Evolutionary conservation across 2,797 vertebrate genomes (phyloP).

Genomic region (Sarcoramphus papa): DNA sequence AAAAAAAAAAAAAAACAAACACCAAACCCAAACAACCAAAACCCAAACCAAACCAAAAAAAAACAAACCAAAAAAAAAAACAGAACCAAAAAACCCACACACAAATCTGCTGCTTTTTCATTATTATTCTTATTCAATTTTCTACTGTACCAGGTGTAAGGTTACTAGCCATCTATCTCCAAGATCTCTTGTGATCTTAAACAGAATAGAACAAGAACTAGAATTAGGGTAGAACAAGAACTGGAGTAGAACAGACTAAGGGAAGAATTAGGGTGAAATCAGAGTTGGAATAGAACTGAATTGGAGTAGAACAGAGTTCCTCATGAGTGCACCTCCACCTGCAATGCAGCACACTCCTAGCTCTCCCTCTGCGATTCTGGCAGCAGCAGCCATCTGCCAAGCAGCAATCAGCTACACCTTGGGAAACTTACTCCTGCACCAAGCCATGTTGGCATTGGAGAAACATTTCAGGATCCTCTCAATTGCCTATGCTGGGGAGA

Average conservation of each 20-base stretch:
- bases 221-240: background rate
- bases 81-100: fast-evolving
- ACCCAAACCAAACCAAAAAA: no score
- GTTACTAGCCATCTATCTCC: background rate
- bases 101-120: background rate
- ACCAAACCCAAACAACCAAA: no score
- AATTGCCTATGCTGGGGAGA: background rate
- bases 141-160: background rate
- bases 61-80: no score
- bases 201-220: background rate
- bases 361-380: background rate
- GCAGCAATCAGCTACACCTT: background rate
- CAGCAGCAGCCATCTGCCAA: background rate
- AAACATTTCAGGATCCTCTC: background rate
- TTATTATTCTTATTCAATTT: background rate
- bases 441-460: fast-evolving
- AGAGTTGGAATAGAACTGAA: background rate
- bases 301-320: background rate
- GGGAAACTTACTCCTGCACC: background rate
- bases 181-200: background rate
- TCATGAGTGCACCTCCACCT: background rate
- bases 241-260: background rate
- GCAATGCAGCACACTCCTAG: constrained; percentile 1
- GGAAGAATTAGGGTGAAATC: background rate
- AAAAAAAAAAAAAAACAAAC: background rate